Percentiles rank a stretch among this genome's conserved stretches.
Conservation (phyloP, 2,888 invertebrate species). For the Ctena decussata region DNA sequence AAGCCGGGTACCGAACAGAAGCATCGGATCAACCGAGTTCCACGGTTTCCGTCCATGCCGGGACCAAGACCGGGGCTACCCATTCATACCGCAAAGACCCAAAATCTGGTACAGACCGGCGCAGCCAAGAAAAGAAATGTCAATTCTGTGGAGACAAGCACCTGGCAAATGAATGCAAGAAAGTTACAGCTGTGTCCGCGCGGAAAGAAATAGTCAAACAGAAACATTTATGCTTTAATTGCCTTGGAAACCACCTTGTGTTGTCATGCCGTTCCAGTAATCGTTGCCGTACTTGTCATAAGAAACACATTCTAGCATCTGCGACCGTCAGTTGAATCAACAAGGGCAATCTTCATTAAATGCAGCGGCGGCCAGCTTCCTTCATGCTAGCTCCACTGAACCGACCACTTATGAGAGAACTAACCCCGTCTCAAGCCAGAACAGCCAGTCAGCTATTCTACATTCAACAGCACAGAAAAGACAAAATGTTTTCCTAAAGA, state of each 20-base stretch:
- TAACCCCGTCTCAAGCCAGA: neutral
- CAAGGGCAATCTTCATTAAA: neutral
- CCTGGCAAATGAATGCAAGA: neutral
- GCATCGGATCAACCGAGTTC: neutral
- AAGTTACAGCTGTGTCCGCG: neutral
- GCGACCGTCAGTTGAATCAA: neutral
- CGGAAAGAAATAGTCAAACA: neutral
- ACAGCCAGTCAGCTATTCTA: neutral
- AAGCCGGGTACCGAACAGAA: conserved; percentile 4
- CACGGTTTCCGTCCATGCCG: neutral
- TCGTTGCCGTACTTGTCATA: neutral
- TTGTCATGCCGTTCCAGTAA: conserved; percentile 1
- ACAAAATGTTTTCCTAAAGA: conserved; percentile 14
- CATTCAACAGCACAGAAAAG: conserved; percentile 1
- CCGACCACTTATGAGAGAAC: neutral
- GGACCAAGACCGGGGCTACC: neutral
- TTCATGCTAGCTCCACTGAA: neutral
- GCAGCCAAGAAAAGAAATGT: conserved; percentile 6
- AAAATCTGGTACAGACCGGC: neutral
- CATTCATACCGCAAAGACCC: neutral
- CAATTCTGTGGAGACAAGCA: neutral
- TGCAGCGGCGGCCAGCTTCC: neutral
- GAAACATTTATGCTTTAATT: neutral
- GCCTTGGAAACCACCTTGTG: conserved; percentile 1
- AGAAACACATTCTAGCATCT: conserved; percentile 20